Conservation (phyloP, 2,888 invertebrate species). For the Sycophila texana region DNA sequence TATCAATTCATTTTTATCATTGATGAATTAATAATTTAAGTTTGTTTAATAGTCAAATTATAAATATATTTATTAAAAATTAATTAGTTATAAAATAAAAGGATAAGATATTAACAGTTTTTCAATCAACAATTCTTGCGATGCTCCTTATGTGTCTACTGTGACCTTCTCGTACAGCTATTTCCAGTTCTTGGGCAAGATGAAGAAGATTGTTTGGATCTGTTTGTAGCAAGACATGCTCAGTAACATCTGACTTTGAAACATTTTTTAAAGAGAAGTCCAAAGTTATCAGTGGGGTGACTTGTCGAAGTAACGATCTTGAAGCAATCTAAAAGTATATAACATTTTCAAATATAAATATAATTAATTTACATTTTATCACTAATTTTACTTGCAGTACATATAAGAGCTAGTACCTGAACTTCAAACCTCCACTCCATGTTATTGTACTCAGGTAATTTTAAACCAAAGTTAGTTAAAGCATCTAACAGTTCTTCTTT, state of each 20-base stretch:
- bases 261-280: slow-evolving; percentile 77
- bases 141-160: slow-evolving; percentile 79
- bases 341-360: slow-evolving; percentile 3
- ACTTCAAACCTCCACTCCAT: slow-evolving; percentile 83
- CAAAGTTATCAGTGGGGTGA: slow-evolving; percentile 79
- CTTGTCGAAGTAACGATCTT: slow-evolving; percentile 79
- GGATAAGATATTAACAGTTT: slow-evolving; percentile 3
- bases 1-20: not conserved
- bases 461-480: slow-evolving; percentile 75
- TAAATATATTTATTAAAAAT: slow-evolving; percentile 38
- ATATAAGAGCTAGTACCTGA: slow-evolving; percentile 72
- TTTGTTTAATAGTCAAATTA: not conserved
- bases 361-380: not conserved
- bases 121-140: slow-evolving; percentile 70
- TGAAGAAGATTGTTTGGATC: slow-evolving; percentile 79
- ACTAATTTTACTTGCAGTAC: not conserved
- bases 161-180: slow-evolving; percentile 79
- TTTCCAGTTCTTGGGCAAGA: slow-evolving; percentile 78
- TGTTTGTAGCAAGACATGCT: slow-evolving; percentile 76
- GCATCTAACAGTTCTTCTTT: slow-evolving; percentile 78
- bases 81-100: slow-evolving; percentile 16
- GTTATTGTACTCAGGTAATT: slow-evolving; percentile 78
- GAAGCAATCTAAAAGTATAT: slow-evolving; percentile 77
- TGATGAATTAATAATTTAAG: too few species aligned
- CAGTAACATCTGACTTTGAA: slow-evolving; percentile 63